These are phyloP conservation scores for Cerastis leucographa DNA, from an alignment of 2,888 invertebrate genomes.

Conservation along the genomic window DNA sequence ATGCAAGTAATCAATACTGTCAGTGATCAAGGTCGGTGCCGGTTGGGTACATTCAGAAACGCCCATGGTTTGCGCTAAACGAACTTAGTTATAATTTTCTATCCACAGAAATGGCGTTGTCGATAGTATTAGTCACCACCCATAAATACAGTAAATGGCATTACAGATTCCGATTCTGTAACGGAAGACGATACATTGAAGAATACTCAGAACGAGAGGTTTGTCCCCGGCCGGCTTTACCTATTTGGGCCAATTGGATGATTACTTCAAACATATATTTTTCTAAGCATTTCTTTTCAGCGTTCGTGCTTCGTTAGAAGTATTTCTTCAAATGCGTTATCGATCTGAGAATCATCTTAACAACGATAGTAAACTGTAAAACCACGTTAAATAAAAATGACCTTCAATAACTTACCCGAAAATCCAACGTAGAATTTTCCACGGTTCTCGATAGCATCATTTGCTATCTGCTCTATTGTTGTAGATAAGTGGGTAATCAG, in stretches of 20 bases:
- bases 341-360: neutral
- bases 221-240: constrained; percentile 27
- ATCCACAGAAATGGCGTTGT: neutral
- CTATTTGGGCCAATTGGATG: neutral
- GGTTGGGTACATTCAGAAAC: constrained; percentile 16
- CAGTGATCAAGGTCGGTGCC: constrained; percentile 2
- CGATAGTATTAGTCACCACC: neutral
- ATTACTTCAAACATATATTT: neutral
- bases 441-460: constrained; percentile 91
- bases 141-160: neutral
- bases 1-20: constrained; percentile 15
- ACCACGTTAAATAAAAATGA: constrained; percentile 32
- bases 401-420: constrained; percentile 91
- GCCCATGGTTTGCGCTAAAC: constrained; percentile 32
- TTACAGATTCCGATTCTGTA: neutral
- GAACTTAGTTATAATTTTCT: neutral
- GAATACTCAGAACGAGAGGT: neutral
- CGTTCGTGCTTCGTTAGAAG: neutral
- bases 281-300: neutral
- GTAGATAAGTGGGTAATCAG: constrained; percentile 91
- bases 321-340: neutral
- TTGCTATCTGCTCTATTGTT: constrained; percentile 92
- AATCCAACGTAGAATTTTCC: constrained; percentile 94
- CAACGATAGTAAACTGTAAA: neutral
- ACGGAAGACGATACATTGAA: neutral